Conservation (phyloP, 2,113 vertebrate species). For the Paramisgurnus dabryanus region DNA sequence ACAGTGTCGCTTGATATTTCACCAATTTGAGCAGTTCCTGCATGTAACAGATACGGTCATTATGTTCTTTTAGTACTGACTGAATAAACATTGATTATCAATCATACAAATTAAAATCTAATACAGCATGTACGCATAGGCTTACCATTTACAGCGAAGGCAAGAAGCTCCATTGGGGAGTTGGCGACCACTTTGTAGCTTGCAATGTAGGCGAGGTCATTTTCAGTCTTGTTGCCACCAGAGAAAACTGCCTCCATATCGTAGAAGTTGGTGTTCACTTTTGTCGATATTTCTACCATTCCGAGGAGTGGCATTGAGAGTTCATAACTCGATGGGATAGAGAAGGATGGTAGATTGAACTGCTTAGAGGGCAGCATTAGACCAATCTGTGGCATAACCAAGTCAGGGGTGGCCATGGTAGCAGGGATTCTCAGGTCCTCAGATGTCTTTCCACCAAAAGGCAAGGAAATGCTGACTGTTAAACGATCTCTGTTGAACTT, state of each 20-base stretch:
- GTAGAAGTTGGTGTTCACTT: slow-evolving; percentile 87
- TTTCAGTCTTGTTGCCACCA: slow-evolving; percentile 78
- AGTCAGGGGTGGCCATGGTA: slow-evolving; percentile 68
- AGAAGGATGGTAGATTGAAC: slow-evolving; percentile 77
- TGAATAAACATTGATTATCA: slow-evolving; percentile 57
- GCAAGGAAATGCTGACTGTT: slow-evolving; percentile 76
- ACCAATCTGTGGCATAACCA: slow-evolving; percentile 73
- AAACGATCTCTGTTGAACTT: slow-evolving; percentile 80
- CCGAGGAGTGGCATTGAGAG: slow-evolving; percentile 82
- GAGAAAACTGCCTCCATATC: slow-evolving; percentile 81
- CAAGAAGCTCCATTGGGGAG: slow-evolving; percentile 77
- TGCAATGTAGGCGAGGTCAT: slow-evolving; percentile 64
- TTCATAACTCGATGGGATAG: slow-evolving; percentile 75
- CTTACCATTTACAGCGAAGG: slow-evolving; percentile 86
- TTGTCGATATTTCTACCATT: slow-evolving; percentile 78
- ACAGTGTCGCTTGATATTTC: slow-evolving; percentile 66
- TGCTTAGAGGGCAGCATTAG: slow-evolving; percentile 71
- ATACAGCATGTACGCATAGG: neutral
- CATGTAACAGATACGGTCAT: slow-evolving; percentile 13
- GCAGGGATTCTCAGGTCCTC: slow-evolving; percentile 75
- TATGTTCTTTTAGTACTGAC: neutral
- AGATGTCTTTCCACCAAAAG: slow-evolving; percentile 83
- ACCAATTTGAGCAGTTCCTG: slow-evolving; percentile 80
- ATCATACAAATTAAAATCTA: neutral
- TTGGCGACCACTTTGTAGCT: slow-evolving; percentile 75